A percentile compares a stretch with the other conserved stretches of the same genome.
Conservation (phyloP, 2,888 invertebrate species). For the Melanargia galathea region DNA sequence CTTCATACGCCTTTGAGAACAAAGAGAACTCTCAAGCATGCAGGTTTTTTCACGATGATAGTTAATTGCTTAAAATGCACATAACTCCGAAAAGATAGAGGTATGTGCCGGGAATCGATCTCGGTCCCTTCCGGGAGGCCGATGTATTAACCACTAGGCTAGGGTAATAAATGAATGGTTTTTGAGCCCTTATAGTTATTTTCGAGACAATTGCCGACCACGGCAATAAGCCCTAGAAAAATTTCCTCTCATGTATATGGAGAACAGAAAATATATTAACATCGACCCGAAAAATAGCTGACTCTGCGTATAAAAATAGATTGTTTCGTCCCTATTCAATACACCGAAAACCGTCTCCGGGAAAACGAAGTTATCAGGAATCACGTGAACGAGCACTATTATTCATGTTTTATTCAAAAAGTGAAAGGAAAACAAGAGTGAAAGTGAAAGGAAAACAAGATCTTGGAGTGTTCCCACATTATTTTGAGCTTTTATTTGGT, state of each 20-base stretch:
- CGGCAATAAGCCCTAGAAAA: neutral
- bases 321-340: slow-evolving; percentile 24
- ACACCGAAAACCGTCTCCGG: slow-evolving; percentile 16
- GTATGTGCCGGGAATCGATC: too few species aligned
- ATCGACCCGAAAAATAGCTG: slow-evolving; percentile 17
- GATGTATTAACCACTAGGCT: too few species aligned
- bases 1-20: too few species aligned
- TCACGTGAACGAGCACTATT: slow-evolving; percentile 19
- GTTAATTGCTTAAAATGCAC: too few species aligned
- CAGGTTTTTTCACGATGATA: too few species aligned
- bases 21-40: too few species aligned
- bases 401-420: slow-evolving; percentile 26
- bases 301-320: slow-evolving; percentile 24
- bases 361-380: slow-evolving; percentile 23
- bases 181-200: neutral
- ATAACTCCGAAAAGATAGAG: too few species aligned
- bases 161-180: neutral
- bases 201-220: neutral
- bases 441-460: too few species aligned
- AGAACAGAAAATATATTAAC: slow-evolving; percentile 12
- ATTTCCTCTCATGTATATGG: slow-evolving; percentile 15
- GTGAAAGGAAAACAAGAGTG: too few species aligned
- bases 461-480: neutral
- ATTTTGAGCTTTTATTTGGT: neutral
- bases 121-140: too few species aligned